These are phyloP conservation scores for Deilephila elpenor DNA, from an alignment of 2,888 invertebrate genomes.

Conservation along the genomic window DNA sequence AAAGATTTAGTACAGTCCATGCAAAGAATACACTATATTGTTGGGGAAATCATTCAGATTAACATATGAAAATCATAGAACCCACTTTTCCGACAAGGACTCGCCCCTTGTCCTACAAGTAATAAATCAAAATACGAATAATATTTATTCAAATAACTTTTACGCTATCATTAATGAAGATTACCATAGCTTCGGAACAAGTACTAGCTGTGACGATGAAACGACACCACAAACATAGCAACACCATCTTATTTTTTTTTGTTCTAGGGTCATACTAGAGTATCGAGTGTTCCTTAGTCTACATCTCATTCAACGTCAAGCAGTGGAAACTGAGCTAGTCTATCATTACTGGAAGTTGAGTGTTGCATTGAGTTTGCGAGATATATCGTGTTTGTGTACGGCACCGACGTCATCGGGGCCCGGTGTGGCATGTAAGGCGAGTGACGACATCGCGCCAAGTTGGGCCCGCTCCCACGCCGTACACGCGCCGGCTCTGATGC, in stretches of 20 bases:
- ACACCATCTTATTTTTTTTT: no score
- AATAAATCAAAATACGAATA: no score
- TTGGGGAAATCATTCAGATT: background rate
- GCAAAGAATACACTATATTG: background rate
- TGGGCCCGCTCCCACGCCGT: conserved; percentile 59
- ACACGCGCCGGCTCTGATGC: conserved; percentile 27
- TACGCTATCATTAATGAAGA: no score
- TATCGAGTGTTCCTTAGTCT: background rate
- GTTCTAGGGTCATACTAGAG: no score
- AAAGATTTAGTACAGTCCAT: conserved; percentile 25
- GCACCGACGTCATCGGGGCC: conserved; percentile 37
- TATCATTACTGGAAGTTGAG: background rate
- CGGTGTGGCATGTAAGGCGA: conserved; percentile 41
- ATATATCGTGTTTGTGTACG: background rate
- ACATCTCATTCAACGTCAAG: background rate
- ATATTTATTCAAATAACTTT: no score
- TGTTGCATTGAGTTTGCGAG: background rate
- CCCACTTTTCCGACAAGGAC: no score
- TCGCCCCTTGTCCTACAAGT: no score
- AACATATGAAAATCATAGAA: no score
- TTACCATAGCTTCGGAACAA: no score
- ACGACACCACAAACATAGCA: no score
- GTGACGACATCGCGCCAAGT: conserved; percentile 65
- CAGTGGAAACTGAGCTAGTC: background rate
- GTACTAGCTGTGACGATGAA: no score